These are phyloP conservation scores for Folsomia candida DNA, from an alignment of 2,888 invertebrate species.

Conservation along the genomic window DNA sequence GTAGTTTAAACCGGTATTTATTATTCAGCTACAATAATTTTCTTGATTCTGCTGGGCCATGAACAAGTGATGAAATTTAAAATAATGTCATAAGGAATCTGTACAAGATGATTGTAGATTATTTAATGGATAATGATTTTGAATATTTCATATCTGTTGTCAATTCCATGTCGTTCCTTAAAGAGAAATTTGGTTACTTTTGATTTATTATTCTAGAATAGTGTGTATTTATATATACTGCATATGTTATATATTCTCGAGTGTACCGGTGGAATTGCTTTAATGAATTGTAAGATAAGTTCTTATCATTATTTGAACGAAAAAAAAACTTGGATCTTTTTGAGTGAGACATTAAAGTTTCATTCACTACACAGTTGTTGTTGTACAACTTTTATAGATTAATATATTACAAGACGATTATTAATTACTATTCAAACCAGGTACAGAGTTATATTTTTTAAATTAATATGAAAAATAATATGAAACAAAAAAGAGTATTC, in stretches of 20 bases:
- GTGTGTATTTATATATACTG: background rate
- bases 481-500: background rate
- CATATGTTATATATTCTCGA: background rate
- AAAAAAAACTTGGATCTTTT: no score
- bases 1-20: background rate
- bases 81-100: background rate
- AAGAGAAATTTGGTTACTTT: no score
- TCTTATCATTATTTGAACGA: no score
- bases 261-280: background rate
- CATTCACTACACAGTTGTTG: background rate
- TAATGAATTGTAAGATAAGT: background rate
- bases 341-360: background rate
- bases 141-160: background rate
- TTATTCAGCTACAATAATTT: background rate
- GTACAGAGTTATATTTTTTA: background rate
- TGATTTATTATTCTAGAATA: background rate
- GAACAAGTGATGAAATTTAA: no score
- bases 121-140: background rate
- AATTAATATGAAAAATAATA: conserved; percentile 5
- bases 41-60: no score
- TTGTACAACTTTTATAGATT: no score
- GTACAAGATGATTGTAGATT: background rate
- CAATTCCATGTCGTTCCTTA: background rate
- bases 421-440: no score
- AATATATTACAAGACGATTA: no score